Base-by-base conservation (phyloP, 53 echinoderm and acorn worm genomes). In the Echinometra lucunter region DNA sequence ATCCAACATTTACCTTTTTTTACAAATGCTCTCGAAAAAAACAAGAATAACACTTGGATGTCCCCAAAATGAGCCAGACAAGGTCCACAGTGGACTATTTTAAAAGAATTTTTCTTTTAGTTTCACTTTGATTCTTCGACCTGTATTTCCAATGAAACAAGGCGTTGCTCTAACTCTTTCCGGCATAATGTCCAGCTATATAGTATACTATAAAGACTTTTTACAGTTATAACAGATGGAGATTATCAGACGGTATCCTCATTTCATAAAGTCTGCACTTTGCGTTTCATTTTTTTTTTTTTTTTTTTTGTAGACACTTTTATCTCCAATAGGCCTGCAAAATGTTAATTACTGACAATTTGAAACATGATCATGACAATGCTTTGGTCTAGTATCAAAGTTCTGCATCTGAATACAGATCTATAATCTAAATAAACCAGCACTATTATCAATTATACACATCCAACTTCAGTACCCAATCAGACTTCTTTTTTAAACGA, bases 251-350 rank as follows among this genome's bases (percentile, higher is more conserved):
- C 32, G 32, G 69, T 69, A 69, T 69, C 34, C 69, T 69, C 32
- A 69, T 69, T 63, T 34, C 25, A 69, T 30, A 69, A 69, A 9
- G 69, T 69, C 69, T 69, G 69, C 34, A 28, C 69, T 69, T 69
- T 28, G 19, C 4, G 23, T 63, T 63, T 21, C 63, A n/a, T n/a
- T n/a, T n/a, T n/a, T n/a, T n/a, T n/a, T n/a, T n/a, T n/a, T n/a
- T n/a, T n/a, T n/a, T n/a, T n/a, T n/a, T n/a, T n/a, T 69, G 69
- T 69, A 69, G 30, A 69, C 69, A 69, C 69, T 69, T 69, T 69
- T 32, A 32, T 69, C 32, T 34, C 12, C 17, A 63, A 63, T 23
- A 9, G 13, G 13, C 53, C 8, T 53, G 8, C 53, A 53, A 53
- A 9, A 53, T 13, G 53, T 53, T 53, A 13, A 53, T 53, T 53